Base-by-base conservation (phyloP, 2,888 invertebrate species). In the Erebia epiphron region DNA sequence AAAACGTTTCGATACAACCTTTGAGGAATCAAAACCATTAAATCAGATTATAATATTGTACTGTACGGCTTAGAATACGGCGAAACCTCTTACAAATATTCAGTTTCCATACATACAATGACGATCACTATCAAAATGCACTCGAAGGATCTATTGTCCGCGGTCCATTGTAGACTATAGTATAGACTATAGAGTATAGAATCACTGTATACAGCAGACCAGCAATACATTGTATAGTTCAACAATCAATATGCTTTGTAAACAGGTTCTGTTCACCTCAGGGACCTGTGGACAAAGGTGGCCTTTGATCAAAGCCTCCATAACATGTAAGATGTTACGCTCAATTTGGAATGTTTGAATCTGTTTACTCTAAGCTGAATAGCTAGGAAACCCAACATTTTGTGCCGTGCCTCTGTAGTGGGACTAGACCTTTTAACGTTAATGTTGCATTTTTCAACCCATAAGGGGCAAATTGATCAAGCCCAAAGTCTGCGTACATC, bases 61-160 rank as follows among this genome's bases (percentile, higher is more conserved):
- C 13, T 46, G 46, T 46, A 46, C 1, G 2, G 43, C 1, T 43
- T 46, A 11, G 46, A 46, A 46, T 46, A 46, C 52, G 52, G n/a
- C 14, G 7, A 52, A 52, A 8, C 50, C 52, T n/a, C 52, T 52
- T 52, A 52, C 52, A 7, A 18, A 18, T 41, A 58, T 41, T 58
- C n/a, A 16, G 11, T 43, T 43, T 11, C 7, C 60, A 11, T 11
- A 10, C 43, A 61, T 43, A 60, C 16, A 11, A 41, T 43, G 41
- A 43, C 11, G 43, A 43, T 61, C 60, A 43, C 16, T 61, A 61
- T 61, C 60, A 9, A 61, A 61, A 9, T 61, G 43, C 43, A 43
- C 60, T 61, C 41, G 11, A 43, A 18, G 60, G 8, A 43, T 1
- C n/a, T 21, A 41, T 43, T 43, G 10, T 61, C 16, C 18, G 60